phyloP scores from a whole-genome alignment of 2,797 vertebrate genomes.

The Microcaecilia unicolor region DNA sequence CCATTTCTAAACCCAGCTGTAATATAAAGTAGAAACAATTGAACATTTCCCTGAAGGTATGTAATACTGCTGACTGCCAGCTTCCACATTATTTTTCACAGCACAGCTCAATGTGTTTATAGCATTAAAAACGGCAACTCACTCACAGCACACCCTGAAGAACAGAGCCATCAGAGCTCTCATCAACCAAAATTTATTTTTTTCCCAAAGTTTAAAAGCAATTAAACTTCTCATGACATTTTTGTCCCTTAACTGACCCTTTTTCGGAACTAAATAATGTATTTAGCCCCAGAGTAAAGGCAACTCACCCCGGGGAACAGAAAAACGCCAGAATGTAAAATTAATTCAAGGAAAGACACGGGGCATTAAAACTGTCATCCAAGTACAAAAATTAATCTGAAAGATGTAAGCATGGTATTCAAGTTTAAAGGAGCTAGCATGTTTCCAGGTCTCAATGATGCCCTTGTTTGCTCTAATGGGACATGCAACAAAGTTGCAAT shows the following conservation, averaged over 20 bases:
- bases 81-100: constrained; percentile 4
- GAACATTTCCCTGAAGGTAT: constrained; percentile 1
- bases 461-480: no score
- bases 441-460: no score
- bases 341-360: constrained; percentile 25
- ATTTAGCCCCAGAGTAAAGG: constrained; percentile 24
- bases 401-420: constrained; percentile 21
- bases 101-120: constrained; percentile 4
- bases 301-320: constrained; percentile 25
- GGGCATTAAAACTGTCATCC: constrained; percentile 25
- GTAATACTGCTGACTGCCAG: constrained; percentile 9
- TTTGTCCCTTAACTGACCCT: constrained; percentile 9
- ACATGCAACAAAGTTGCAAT: no score
- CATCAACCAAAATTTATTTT: constrained; percentile 27
- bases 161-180: constrained; percentile 21
- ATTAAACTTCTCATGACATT: constrained; percentile 33
- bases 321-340: constrained; percentile 32
- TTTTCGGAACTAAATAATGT: constrained; percentile 36
- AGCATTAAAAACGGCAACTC: constrained; percentile 12
- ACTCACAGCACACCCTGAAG: constrained; percentile 12
- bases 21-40: not conserved
- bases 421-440: no score
- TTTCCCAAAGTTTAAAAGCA: constrained; percentile 25
- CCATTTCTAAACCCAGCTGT: not conserved
- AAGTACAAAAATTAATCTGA: constrained; percentile 21